Evolutionary conservation across 2,113 vertebrate species (phyloP).

Genomic region (Podarcis raffonei): DNA sequence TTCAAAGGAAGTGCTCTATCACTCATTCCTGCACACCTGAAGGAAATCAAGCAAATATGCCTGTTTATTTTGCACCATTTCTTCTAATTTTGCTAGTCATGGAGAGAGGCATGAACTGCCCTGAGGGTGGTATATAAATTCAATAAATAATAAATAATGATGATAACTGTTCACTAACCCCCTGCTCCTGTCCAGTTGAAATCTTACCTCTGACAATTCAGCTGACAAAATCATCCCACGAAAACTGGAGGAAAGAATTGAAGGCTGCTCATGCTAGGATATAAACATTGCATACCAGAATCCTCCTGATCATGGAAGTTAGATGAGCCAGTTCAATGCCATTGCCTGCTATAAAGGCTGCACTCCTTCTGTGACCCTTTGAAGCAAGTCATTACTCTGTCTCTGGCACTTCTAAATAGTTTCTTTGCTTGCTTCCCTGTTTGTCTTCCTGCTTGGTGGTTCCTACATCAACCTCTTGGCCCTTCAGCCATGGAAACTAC

Average conservation of each 20-base stretch:
- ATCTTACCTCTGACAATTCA: not conserved
- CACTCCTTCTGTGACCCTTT: not conserved
- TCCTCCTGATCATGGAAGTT: not conserved
- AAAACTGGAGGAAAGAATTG: not conserved
- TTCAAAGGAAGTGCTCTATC: not conserved
- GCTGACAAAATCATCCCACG: not conserved
- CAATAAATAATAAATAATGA: too few relatives aligned
- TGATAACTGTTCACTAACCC: not conserved
- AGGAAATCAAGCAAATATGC: not conserved
- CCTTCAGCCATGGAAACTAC: not conserved
- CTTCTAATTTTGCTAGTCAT: not conserved
- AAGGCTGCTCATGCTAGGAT: not conserved
- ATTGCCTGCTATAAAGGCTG: not conserved
- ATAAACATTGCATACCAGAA: not conserved
- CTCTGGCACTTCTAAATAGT: not conserved
- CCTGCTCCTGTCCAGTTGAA: not conserved
- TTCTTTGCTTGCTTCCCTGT: not conserved
- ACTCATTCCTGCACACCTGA: not conserved
- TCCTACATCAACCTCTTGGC: not conserved
- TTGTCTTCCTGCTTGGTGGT: not conserved
- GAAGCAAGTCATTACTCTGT: not conserved
- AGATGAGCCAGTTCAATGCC: not conserved
- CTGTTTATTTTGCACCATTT: not conserved
- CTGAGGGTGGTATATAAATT: too few relatives aligned
- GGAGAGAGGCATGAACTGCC: not conserved